These are phyloP conservation scores for Crenichthys baileyi DNA, from an alignment of 2,797 vertebrate genomes.

Conservation along the genomic window DNA sequence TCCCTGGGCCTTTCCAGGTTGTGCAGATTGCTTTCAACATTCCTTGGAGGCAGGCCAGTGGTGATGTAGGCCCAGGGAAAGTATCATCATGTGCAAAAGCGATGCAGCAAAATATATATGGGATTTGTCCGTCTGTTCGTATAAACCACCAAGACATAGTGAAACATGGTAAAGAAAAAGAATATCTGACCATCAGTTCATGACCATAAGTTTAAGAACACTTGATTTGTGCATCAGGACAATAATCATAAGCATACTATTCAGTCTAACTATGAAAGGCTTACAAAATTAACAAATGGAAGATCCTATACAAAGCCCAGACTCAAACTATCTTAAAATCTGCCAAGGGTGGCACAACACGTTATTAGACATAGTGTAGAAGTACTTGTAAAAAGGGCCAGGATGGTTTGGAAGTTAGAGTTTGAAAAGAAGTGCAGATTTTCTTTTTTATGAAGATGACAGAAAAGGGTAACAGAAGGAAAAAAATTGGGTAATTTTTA, in stretches of 20 bases:
- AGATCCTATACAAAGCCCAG: not conserved
- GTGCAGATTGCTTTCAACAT: constrained; percentile 60
- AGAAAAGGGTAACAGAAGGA: constrained; percentile 13
- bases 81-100: constrained; percentile 35
- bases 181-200: not conserved
- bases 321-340: not conserved
- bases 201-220: not conserved
- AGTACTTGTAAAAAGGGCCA: too few relatives aligned
- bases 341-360: not conserved
- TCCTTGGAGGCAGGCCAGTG: constrained; percentile 46
- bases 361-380: not conserved
- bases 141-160: constrained; percentile 23
- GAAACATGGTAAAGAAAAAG: constrained; percentile 4
- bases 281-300: not conserved
- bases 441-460: constrained; percentile 26
- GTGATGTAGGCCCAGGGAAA: constrained; percentile 49
- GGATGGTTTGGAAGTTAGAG: not conserved
- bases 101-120: constrained; percentile 21
- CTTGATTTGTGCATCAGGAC: not conserved
- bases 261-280: not conserved
- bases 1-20: constrained; percentile 52
- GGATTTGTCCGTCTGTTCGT: constrained; percentile 34
- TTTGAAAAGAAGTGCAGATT: constrained; percentile 20
- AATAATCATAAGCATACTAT: not conserved
- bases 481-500: constrained; percentile 26